Evolutionary conservation across 1,140 invertebrate genomes (phyloP).

Genomic region (Microplitis demolitor): DNA sequence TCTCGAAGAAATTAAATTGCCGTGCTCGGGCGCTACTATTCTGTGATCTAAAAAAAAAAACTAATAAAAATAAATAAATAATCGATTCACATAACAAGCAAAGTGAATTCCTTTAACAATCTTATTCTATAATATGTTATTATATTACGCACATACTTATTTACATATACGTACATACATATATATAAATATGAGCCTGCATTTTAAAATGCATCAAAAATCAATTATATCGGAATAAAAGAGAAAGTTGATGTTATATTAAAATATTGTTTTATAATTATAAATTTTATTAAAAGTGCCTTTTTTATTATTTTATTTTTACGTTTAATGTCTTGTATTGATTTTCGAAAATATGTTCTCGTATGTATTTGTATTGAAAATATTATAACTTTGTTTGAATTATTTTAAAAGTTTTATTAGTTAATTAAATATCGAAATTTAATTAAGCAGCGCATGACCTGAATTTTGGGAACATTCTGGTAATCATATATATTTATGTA

Average conservation of each 20-base stretch:
- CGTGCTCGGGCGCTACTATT: conserved; percentile 51
- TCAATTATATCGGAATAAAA: background rate
- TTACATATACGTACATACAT: conserved; percentile 30
- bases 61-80: too few relatives aligned
- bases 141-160: conserved; percentile 25
- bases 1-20: conserved; percentile 39
- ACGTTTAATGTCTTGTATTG: background rate
- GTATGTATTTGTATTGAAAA: too few relatives aligned
- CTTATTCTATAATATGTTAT: conserved; percentile 35
- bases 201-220: conserved; percentile 25
- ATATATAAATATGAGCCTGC: conserved; percentile 27
- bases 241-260: background rate
- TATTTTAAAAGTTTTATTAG: too few relatives aligned
- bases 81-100: conserved; percentile 34
- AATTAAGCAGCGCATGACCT: background rate
- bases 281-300: conserved; percentile 5
- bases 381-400: too few relatives aligned
- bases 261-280: background rate
- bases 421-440: background rate
- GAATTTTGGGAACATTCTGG: conserved; percentile 10
- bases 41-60: conserved; percentile 48
- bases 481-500: background rate
- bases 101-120: conserved; percentile 39
- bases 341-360: too few relatives aligned
- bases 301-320: conserved; percentile 1